Percentiles rank a stretch among this genome's conserved stretches.
Conservation (phyloP, 1,140 invertebrate genomes). For the Diabrotica undecimpunctata region DNA sequence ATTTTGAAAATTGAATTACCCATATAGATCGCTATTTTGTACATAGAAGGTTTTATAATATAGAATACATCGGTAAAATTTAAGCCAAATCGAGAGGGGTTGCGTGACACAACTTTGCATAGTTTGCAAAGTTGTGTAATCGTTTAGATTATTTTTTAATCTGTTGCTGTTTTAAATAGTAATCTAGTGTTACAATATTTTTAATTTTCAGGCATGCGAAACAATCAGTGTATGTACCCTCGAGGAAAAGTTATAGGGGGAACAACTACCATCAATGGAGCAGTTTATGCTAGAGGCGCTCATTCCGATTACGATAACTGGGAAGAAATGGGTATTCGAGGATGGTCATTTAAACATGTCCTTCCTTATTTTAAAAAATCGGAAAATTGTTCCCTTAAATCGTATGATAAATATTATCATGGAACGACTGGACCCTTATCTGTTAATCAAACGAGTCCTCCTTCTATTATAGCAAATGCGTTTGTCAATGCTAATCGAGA, state of each 20-base stretch:
- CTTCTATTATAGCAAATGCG: slow-evolving; percentile 52
- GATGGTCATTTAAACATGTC: slow-evolving; percentile 81
- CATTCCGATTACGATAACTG: slow-evolving; percentile 60
- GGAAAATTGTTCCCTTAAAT: slow-evolving; percentile 62
- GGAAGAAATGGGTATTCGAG: slow-evolving; percentile 66
- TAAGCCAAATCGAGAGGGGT: too few species aligned
- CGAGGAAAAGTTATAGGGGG: slow-evolving; percentile 68
- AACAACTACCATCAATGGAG: slow-evolving; percentile 76
- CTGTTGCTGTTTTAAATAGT: too few species aligned
- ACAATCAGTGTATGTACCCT: slow-evolving; percentile 56
- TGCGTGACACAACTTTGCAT: too few species aligned
- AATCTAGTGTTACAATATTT: too few species aligned
- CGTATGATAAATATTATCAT: slow-evolving; percentile 52
- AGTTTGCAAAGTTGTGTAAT: too few species aligned
- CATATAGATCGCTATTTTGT: too few species aligned
- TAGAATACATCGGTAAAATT: too few species aligned
- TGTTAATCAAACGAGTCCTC: slow-evolving; percentile 6
- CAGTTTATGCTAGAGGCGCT: slow-evolving; percentile 84
- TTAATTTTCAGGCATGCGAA: slow-evolving; percentile 48
- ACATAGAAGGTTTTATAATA: too few species aligned
- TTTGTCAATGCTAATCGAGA: slow-evolving; percentile 60
- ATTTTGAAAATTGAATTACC: too few species aligned
- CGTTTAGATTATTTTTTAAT: too few species aligned
- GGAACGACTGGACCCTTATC: slow-evolving; percentile 55
- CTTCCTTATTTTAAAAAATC: slow-evolving; percentile 79